Evolutionary conservation across 2,797 vertebrate species (phyloP).

Genomic region (Scyliorhinus canicula): DNA sequence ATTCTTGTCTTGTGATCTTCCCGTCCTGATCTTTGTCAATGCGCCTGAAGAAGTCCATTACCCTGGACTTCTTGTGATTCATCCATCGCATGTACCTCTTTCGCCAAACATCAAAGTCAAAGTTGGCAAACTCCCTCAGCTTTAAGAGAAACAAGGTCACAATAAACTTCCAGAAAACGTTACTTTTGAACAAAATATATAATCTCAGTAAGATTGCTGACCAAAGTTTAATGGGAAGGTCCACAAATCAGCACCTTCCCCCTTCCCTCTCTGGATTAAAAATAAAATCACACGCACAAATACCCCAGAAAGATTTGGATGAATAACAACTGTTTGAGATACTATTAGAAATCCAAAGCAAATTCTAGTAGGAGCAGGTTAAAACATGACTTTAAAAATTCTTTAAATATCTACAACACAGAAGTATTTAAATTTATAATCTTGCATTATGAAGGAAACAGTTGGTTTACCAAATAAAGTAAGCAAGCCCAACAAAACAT

Average conservation of each 20-base stretch:
- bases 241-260: not conserved
- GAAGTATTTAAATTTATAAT: not conserved
- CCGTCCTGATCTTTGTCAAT: conserved; percentile 99
- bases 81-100: conserved; percentile 99
- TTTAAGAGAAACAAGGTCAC: conserved; percentile 47
- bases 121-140: conserved; percentile 96
- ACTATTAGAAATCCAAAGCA: not conserved
- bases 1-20: conserved; percentile 96
- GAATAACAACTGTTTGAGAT: not conserved
- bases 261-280: not conserved
- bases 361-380: not conserved
- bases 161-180: not conserved
- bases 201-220: not conserved
- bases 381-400: not conserved
- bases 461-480: conserved; percentile 8
- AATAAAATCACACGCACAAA: not conserved
- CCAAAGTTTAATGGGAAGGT: not conserved
- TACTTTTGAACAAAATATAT: not conserved
- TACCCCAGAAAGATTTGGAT: not conserved
- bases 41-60: conserved; percentile 98
- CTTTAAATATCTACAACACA: not conserved
- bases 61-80: conserved; percentile 98
- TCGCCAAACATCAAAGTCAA: conserved; percentile 97
- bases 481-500: not conserved
- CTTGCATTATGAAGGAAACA: not conserved